Evolutionary conservation across 2,888 invertebrate genomes (phyloP).

Genomic region (Cheilosia soror): DNA sequence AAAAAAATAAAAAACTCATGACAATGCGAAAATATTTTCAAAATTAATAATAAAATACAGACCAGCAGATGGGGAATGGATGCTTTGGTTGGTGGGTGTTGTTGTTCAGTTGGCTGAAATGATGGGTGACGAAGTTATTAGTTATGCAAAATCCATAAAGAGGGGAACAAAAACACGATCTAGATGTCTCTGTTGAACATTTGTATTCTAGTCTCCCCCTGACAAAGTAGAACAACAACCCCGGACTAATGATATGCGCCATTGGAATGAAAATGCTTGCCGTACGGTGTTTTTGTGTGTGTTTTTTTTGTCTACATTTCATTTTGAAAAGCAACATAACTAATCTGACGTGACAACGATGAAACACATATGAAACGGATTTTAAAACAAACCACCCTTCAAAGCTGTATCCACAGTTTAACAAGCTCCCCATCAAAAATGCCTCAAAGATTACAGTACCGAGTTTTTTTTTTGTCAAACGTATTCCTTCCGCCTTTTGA

Average conservation of each 20-base stretch:
- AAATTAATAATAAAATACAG: slow-evolving; percentile 70
- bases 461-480: slow-evolving; percentile 30
- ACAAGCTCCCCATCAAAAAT: slow-evolving; percentile 16
- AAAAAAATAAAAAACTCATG: slow-evolving; percentile 17
- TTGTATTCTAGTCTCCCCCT: slow-evolving; percentile 14
- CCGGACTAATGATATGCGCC: slow-evolving; percentile 43
- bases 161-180: slow-evolving; percentile 30
- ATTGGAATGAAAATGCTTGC: slow-evolving; percentile 33
- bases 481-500: slow-evolving; percentile 73
- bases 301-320: slow-evolving; percentile 50
- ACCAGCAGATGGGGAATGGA: neutral
- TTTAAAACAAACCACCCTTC: slow-evolving; percentile 29
- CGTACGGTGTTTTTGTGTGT: slow-evolving; percentile 3
- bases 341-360: slow-evolving; percentile 68
- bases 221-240: slow-evolving; percentile 68
- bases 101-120: slow-evolving; percentile 16
- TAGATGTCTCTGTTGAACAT: slow-evolving; percentile 19
- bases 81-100: neutral
- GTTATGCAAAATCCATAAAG: slow-evolving; percentile 65
- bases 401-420: slow-evolving; percentile 3
- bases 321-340: slow-evolving; percentile 60
- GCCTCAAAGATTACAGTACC: slow-evolving; percentile 42
- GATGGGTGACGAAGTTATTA: slow-evolving; percentile 61
- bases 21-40: slow-evolving; percentile 72
- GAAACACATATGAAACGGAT: slow-evolving; percentile 64